These are phyloP conservation scores for Zenarchopterus dispar DNA, from an alignment of 2,797 vertebrate species.

Conservation along the genomic window DNA sequence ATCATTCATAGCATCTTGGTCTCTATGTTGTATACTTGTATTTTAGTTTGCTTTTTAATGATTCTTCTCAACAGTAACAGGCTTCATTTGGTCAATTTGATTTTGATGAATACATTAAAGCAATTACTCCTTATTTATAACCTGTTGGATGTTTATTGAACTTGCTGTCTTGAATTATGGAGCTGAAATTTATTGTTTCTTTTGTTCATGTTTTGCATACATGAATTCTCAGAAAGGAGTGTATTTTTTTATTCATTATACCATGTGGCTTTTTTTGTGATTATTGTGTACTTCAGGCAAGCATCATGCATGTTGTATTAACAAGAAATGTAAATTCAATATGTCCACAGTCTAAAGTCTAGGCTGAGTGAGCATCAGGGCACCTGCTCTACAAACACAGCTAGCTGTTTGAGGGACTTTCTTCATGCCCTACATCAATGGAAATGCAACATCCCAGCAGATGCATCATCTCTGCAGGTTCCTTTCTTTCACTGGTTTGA, in stretches of 20 bases:
- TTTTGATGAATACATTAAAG: constrained; percentile 14
- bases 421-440: constrained; percentile 75
- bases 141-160: neutral
- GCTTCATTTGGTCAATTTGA: constrained; percentile 26
- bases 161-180: neutral
- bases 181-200: neutral
- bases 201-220: no score
- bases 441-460: constrained; percentile 54
- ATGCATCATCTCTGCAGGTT: constrained; percentile 71
- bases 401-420: constrained; percentile 59
- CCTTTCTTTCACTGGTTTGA: constrained; percentile 14
- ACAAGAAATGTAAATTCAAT: constrained; percentile 2
- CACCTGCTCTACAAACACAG: constrained; percentile 65
- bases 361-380: constrained; percentile 68
- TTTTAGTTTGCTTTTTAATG: constrained; percentile 39
- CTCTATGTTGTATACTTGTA: no score
- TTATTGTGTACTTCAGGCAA: no score
- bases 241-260: no score
- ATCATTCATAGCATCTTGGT: no score
- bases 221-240: no score
- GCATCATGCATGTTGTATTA: no score
- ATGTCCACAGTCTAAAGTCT: constrained; percentile 67
- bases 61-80: constrained; percentile 18
- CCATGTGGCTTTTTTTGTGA: no score
- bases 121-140: neutral